Evolutionary conservation across 1,140 invertebrate genomes (phyloP).

Genomic region (Spodoptera frugiperda): DNA sequence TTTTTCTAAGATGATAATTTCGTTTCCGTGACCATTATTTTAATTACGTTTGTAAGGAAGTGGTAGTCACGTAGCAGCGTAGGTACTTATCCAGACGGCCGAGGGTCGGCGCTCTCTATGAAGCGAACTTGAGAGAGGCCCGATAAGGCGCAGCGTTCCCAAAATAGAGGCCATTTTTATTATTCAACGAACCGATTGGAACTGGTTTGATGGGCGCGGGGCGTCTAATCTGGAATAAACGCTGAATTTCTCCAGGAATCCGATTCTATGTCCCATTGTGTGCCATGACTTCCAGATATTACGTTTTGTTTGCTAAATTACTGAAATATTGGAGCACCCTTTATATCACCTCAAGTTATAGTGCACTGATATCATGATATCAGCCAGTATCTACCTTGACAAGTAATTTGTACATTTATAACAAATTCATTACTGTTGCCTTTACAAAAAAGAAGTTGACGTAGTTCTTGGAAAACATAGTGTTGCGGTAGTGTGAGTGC

Average conservation of each 20-base stretch:
- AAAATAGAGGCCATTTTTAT: slow-evolving; percentile 74
- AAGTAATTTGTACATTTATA: too few relatives aligned
- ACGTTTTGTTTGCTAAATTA: slow-evolving; percentile 2
- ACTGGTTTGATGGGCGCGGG: slow-evolving; percentile 72
- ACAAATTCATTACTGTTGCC: too few relatives aligned
- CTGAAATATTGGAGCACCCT: background rate
- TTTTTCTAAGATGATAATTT: slow-evolving; percentile 13
- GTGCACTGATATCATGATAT: background rate
- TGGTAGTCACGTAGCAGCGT: slow-evolving; percentile 15
- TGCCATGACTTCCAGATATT: background rate
- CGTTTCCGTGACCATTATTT: slow-evolving; percentile 23
- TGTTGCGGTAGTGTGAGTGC: too few relatives aligned
- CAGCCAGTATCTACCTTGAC: too few relatives aligned
- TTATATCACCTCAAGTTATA: too few relatives aligned
- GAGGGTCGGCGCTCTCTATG: slow-evolving; percentile 46
- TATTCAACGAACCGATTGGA: slow-evolving; percentile 74
- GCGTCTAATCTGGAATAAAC: slow-evolving; percentile 66
- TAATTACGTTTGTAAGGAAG: slow-evolving; percentile 37
- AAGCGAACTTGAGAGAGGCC: slow-evolving; percentile 56
- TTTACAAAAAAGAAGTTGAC: background rate
- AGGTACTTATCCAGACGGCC: slow-evolving; percentile 40
- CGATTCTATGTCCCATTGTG: slow-evolving; percentile 27
- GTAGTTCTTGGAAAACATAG: background rate
- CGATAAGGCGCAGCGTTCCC: slow-evolving; percentile 74
- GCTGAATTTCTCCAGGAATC: slow-evolving; percentile 58